Evolutionary conservation across 1,140 invertebrate genomes (phyloP).

Genomic region (Wiebesia pumilae): DNA sequence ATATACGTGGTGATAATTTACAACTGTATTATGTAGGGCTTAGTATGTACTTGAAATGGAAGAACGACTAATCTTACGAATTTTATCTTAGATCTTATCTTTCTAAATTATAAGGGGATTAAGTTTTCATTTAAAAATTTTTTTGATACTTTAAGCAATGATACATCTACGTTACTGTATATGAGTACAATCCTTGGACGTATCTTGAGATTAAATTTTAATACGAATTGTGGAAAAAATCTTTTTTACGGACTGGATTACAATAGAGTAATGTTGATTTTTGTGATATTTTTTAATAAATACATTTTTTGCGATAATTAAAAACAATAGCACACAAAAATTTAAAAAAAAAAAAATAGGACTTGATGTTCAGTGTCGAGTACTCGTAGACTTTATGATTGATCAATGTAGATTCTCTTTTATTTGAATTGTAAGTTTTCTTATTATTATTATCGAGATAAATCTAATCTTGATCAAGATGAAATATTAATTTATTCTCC

Average conservation of each 20-base stretch:
- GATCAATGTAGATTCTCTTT: no score
- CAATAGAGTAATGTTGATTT: no score
- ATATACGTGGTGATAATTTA: not conserved
- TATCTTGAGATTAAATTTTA: not conserved
- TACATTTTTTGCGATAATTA: no score
- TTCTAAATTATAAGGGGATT: not conserved
- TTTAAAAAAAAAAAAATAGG: not conserved
- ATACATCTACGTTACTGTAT: not conserved
- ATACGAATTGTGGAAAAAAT: not conserved
- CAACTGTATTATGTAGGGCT: not conserved
- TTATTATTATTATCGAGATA: no score
- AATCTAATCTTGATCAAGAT: no score
- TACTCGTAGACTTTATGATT: no score
- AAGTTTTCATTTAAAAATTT: not conserved
- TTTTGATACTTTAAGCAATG: not conserved
- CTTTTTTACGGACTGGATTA: no score
- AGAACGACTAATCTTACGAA: constrained; percentile 2
- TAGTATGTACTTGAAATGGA: not conserved
- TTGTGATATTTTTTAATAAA: no score
- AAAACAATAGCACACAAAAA: no score
- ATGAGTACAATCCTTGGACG: not conserved
- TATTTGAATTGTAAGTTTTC: no score
- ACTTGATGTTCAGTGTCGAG: no score
- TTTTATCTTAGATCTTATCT: constrained; percentile 8
- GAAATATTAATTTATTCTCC: no score